phyloP scores from a whole-genome alignment of 2,888 invertebrate species.

The Oxyscelio sp. region DNA sequence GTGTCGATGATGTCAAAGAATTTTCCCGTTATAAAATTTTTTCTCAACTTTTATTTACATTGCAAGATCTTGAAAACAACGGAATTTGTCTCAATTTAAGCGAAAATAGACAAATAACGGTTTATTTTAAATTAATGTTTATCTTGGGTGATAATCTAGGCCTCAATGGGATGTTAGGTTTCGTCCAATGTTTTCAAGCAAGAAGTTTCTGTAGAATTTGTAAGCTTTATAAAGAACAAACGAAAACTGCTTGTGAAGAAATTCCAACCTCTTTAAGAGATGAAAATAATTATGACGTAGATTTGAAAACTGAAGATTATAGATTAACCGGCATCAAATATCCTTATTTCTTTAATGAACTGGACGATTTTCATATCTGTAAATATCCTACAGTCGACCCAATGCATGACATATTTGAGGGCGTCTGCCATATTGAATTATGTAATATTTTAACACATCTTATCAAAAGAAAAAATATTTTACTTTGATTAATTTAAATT shows the following conservation, averaged over 20 bases:
- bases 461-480: background rate
- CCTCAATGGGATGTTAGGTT: constrained; percentile 9
- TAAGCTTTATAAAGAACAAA: background rate
- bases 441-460: background rate
- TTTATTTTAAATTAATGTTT: constrained; percentile 5
- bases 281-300: background rate
- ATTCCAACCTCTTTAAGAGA: background rate
- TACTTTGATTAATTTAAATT: constrained; percentile 18
- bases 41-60: too few relatives aligned
- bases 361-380: background rate
- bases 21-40: too few relatives aligned
- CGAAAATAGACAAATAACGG: too few relatives aligned
- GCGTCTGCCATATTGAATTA: constrained; percentile 1
- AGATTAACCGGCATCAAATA: constrained; percentile 12
- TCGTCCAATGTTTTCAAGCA: constrained; percentile 16
- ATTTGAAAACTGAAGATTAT: background rate
- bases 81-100: too few relatives aligned
- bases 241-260: background rate
- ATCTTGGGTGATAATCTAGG: constrained; percentile 30
- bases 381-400: constrained; percentile 1
- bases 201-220: constrained; percentile 10
- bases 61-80: too few relatives aligned
- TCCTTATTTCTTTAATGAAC: background rate
- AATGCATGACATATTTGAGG: constrained; percentile 20
- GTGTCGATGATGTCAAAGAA: too few relatives aligned